These are phyloP conservation scores for Electrona antarctica DNA, from an alignment of 2,113 vertebrate species.

Conservation along the genomic window DNA sequence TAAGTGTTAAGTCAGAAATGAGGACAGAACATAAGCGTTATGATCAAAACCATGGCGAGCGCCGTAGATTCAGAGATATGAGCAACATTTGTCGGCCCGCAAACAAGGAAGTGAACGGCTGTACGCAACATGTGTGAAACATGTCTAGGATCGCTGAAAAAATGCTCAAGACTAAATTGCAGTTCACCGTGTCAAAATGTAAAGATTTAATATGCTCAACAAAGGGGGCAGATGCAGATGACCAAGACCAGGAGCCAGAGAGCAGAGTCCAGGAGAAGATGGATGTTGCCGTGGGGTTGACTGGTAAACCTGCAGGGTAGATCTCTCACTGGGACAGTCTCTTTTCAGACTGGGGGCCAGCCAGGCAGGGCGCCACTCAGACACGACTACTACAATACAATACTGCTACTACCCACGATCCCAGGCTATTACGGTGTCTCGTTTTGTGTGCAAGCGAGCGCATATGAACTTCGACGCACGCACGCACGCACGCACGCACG, in stretches of 20 bases:
- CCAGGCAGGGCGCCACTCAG: conserved; percentile 13
- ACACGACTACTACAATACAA: conserved; percentile 2
- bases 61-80: too few relatives aligned
- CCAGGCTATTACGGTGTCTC: not conserved
- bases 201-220: not conserved
- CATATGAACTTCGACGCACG: not conserved
- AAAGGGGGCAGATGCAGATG: not conserved
- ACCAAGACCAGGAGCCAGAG: not conserved
- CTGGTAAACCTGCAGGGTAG: conserved; percentile 5
- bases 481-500: not conserved
- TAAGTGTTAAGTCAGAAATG: too few relatives aligned
- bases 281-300: not conserved
- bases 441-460: not conserved
- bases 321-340: conserved; percentile 37
- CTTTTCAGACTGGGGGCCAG: conserved; percentile 27
- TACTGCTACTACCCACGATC: not conserved
- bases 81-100: too few relatives aligned
- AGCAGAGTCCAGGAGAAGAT: not conserved
- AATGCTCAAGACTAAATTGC: too few relatives aligned
- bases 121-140: too few relatives aligned
- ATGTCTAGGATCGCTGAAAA: too few relatives aligned
- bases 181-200: not conserved
- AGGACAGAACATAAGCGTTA: too few relatives aligned
- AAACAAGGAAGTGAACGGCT: too few relatives aligned
- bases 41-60: too few relatives aligned